Percentiles rank a stretch among this genome's conserved stretches.
These are phyloP conservation scores for Lottia gigantea DNA, from an alignment of 2,888 invertebrate genomes.

Conservation along the genomic window DNA sequence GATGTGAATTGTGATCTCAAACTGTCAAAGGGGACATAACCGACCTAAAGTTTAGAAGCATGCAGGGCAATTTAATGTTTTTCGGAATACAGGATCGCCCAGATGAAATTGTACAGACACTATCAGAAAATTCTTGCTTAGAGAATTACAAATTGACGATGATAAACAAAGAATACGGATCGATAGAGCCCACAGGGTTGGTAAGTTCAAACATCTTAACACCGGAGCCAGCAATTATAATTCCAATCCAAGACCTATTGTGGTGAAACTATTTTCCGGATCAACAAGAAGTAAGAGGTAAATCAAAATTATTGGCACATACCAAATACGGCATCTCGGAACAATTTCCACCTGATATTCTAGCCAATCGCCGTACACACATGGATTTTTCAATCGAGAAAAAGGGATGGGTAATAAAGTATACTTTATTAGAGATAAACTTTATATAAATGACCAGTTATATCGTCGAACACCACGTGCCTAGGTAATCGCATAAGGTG, in stretches of 20 bases:
- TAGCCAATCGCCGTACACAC: neutral
- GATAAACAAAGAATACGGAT: neutral
- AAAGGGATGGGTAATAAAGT: slow-evolving; percentile 4
- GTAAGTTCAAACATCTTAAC: neutral
- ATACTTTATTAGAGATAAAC: slow-evolving; percentile 8
- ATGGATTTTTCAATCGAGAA: neutral
- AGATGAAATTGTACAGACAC: slow-evolving; percentile 3
- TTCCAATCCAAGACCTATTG: neutral
- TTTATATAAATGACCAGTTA: neutral
- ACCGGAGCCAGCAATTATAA: too few relatives aligned
- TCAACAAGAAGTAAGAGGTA: neutral
- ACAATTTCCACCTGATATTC: slow-evolving; percentile 6
- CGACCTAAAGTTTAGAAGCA: neutral
- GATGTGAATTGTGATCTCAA: neutral
- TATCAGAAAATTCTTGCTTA: neutral
- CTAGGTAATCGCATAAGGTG: too few relatives aligned
- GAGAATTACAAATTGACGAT: neutral
- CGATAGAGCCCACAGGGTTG: neutral
- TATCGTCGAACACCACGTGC: too few relatives aligned
- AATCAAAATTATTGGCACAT: slow-evolving; percentile 5
- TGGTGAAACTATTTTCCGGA: neutral
- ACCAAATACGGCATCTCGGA: slow-evolving; percentile 3
- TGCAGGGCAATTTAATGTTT: neutral
- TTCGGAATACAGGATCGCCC: neutral
- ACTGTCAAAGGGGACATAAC: neutral